A percentile compares a stretch with the other conserved stretches of the same genome.
Conservation (phyloP, 2,888 invertebrate species). For the Catocala nupta region DNA sequence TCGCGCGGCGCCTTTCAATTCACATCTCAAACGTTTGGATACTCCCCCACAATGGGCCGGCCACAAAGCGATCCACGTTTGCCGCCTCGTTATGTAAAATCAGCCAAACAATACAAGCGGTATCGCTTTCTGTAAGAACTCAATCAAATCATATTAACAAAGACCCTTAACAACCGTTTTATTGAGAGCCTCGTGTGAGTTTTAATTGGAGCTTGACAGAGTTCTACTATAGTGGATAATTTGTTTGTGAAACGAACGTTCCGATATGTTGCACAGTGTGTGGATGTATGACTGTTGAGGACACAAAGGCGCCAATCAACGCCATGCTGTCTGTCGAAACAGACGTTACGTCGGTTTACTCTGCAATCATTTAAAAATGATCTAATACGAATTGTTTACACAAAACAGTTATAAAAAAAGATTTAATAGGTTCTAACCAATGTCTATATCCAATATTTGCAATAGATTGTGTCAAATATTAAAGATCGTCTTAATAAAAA, state of each 20-base stretch:
- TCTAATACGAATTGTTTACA: background rate
- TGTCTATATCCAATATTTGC: too few species aligned
- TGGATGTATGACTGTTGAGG: constrained; percentile 29
- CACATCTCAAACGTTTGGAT: constrained; percentile 80
- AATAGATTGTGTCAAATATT: too few species aligned
- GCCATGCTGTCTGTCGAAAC: constrained; percentile 46
- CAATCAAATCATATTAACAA: constrained; percentile 84
- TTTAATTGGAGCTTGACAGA: constrained; percentile 47
- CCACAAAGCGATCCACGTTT: constrained; percentile 77
- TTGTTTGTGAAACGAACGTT: constrained; percentile 21
- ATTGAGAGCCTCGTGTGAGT: constrained; percentile 43
- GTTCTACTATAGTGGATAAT: constrained; percentile 47
- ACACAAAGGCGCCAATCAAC: constrained; percentile 58
- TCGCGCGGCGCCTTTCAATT: constrained; percentile 85
- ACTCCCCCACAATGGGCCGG: constrained; percentile 78
- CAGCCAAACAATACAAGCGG: constrained; percentile 79
- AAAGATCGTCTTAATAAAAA: too few species aligned
- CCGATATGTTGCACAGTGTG: constrained; percentile 32
- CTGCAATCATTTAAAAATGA: background rate
- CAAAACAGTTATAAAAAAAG: too few species aligned
- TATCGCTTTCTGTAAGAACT: constrained; percentile 84
- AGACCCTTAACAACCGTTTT: constrained; percentile 65
- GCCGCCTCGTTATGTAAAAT: constrained; percentile 85
- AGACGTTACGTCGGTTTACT: constrained; percentile 20
- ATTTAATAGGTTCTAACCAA: too few species aligned